Evolutionary conservation across 2,113 vertebrate species (phyloP).

Genomic region (Erinaceus europaeus): DNA sequence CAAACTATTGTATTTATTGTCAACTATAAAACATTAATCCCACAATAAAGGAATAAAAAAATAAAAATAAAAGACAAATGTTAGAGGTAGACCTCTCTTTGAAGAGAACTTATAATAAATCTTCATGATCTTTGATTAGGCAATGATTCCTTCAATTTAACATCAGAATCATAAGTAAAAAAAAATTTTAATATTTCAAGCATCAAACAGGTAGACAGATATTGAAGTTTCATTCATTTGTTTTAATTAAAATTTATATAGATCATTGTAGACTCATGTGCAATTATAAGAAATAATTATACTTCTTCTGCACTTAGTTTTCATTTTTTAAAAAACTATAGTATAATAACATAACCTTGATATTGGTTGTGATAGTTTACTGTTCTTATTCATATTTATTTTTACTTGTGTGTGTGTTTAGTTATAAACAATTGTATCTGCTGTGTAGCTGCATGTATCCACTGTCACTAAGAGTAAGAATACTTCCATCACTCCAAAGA

Average conservation of each 20-base stretch:
- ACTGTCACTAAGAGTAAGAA: background rate
- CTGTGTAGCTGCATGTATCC: no score
- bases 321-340: background rate
- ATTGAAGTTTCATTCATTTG: background rate
- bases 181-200: background rate
- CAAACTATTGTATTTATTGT: no score
- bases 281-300: background rate
- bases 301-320: background rate
- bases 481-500: background rate
- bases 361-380: background rate
- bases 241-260: constrained; percentile 26
- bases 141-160: no score
- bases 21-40: no score
- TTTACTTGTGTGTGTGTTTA: background rate
- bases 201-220: background rate
- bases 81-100: no score
- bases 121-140: no score
- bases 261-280: background rate
- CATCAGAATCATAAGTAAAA: no score
- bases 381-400: background rate
- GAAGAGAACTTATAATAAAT: no score
- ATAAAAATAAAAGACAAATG: no score
- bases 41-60: no score
- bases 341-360: background rate
- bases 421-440: background rate